phyloP scores from a whole-genome alignment of 2,888 invertebrate species.

The Amphipyra berbera region DNA sequence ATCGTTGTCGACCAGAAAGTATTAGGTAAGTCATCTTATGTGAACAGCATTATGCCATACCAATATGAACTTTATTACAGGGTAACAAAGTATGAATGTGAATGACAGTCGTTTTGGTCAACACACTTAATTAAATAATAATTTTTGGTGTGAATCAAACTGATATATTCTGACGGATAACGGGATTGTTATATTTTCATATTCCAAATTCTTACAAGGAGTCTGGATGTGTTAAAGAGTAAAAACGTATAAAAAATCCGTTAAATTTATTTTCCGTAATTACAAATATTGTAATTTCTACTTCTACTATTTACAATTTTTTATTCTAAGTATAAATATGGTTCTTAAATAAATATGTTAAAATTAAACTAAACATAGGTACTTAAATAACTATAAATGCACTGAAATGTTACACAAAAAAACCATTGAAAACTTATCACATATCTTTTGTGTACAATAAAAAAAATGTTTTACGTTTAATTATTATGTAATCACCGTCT shows the following conservation, averaged over 20 bases:
- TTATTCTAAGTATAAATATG: constrained; percentile 80
- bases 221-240: constrained; percentile 4
- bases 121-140: no score
- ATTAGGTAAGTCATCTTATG: constrained; percentile 92
- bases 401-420: constrained; percentile 79
- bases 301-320: constrained; percentile 85
- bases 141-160: no score
- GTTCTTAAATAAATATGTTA: constrained; percentile 81
- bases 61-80: constrained; percentile 17
- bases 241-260: constrained; percentile 59
- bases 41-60: background rate
- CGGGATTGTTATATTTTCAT: no score
- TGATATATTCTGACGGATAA: no score
- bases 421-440: constrained; percentile 82
- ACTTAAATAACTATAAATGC: constrained; percentile 79
- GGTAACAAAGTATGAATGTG: background rate
- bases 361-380: constrained; percentile 55
- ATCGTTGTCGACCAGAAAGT: constrained; percentile 96
- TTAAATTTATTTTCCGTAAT: constrained; percentile 82
- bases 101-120: background rate
- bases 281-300: constrained; percentile 87
- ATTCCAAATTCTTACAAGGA: background rate
- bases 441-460: constrained; percentile 83
- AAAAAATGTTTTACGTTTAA: constrained; percentile 57
- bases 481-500: constrained; percentile 60